Percentiles rank a stretch among this genome's conserved stretches.
phyloP scores from a whole-genome alignment of 2,888 invertebrate genomes.

The Nematopogon swammerdamellus region DNA sequence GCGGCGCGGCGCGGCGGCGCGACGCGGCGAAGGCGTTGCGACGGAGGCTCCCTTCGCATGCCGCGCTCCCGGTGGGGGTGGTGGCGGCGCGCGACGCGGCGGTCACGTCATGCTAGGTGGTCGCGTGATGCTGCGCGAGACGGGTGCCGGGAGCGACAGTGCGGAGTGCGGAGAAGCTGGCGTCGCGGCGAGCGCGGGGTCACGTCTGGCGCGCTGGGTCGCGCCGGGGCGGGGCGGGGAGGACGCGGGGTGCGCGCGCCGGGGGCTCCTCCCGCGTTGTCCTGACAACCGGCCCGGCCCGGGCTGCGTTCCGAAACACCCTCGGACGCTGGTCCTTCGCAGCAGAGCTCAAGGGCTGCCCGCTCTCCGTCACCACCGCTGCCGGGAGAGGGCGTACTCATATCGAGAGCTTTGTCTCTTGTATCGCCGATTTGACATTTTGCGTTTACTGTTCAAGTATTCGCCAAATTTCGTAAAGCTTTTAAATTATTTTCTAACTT shows the following conservation, averaged over 20 bases:
- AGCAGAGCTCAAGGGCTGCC: too few relatives aligned
- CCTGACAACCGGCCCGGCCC: not conserved
- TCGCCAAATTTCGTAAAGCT: too few relatives aligned
- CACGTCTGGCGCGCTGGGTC: not conserved
- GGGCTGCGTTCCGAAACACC: not conserved
- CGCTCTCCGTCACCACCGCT: too few relatives aligned
- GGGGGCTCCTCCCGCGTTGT: not conserved
- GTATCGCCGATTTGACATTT: too few relatives aligned
- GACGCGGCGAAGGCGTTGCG: too few relatives aligned
- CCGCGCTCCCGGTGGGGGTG: too few relatives aligned
- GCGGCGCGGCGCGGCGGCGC: too few relatives aligned
- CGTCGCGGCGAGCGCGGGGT: not conserved
- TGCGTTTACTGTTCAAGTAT: too few relatives aligned
- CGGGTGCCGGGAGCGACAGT: not conserved
- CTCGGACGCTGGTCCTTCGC: not conserved
- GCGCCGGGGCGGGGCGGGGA: not conserved
- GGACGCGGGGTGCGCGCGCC: not conserved
- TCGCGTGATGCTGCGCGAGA: not conserved
- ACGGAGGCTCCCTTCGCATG: too few relatives aligned
- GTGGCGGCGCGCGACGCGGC: not conserved
- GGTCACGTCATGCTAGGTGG: not conserved
- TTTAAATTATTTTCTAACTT: too few relatives aligned
- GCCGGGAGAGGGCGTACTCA: too few relatives aligned
- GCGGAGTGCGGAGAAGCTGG: not conserved
- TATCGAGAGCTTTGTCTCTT: too few relatives aligned